phyloP scores from a whole-genome alignment of 2,797 vertebrate species.

The Aratinga solstitialis region DNA sequence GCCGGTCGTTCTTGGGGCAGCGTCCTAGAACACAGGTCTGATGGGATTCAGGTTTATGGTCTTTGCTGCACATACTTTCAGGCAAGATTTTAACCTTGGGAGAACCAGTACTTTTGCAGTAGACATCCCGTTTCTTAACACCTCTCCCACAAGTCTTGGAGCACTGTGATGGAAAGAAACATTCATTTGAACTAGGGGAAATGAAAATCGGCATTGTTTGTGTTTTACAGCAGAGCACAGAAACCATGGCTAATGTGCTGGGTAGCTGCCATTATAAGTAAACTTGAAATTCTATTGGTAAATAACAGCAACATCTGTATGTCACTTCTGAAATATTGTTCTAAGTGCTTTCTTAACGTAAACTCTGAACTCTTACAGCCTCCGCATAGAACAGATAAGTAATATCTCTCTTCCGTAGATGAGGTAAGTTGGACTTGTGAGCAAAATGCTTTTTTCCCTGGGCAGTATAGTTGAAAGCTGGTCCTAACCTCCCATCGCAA shows the following conservation, averaged over 20 bases:
- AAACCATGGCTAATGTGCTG: not conserved
- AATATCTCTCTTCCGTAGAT: not conserved
- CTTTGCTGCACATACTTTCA: slow-evolving; percentile 83
- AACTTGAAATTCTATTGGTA: not conserved
- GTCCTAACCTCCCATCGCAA: not conserved
- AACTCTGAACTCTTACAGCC: not conserved
- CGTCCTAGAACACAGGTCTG: slow-evolving; percentile 90
- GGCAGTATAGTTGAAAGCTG: not conserved
- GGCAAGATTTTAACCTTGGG: slow-evolving; percentile 78
- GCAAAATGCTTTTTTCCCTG: not conserved
- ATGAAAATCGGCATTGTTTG: not conserved
- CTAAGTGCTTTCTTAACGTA: not conserved
- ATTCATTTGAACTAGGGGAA: not conserved
- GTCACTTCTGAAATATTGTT: not conserved
- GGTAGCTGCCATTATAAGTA: not conserved
- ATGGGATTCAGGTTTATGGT: slow-evolving; percentile 83
- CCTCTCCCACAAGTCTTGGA: slow-evolving; percentile 96
- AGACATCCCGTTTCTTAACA: slow-evolving; percentile 85
- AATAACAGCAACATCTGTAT: not conserved
- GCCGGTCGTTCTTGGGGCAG: slow-evolving; percentile 90
- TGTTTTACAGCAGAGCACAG: not conserved
- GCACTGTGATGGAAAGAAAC: slow-evolving; percentile 79
- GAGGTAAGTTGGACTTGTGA: not conserved
- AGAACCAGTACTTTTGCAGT: slow-evolving; percentile 82
- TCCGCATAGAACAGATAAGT: not conserved